These are phyloP conservation scores for Dolichoris vasculosae DNA, from an alignment of 1,140 invertebrate species.

Conservation along the genomic window DNA sequence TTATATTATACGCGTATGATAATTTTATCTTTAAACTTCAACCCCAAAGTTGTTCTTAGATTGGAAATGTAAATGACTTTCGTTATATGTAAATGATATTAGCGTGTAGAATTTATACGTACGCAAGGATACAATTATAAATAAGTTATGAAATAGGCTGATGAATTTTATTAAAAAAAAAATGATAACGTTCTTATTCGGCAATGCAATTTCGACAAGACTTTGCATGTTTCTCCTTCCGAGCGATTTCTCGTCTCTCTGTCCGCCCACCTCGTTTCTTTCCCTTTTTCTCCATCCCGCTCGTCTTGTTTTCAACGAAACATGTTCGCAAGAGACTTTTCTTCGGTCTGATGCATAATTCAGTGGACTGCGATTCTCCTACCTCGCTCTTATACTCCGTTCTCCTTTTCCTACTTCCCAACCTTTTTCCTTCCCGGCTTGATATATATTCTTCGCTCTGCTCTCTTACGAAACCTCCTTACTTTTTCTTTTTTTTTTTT, in stretches of 20 bases:
- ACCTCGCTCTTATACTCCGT: neutral
- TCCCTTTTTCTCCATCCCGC: neutral
- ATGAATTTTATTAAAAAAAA: neutral
- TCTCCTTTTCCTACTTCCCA: neutral
- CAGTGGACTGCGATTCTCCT: neutral
- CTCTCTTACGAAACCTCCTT: neutral
- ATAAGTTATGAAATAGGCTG: neutral
- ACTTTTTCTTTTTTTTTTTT: too few species aligned
- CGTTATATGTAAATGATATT: neutral
- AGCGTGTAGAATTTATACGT: neutral
- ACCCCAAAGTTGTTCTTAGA: too few species aligned
- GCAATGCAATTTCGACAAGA: constrained; percentile 19
- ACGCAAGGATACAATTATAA: neutral
- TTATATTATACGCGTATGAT: too few species aligned
- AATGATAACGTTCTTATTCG: constrained; percentile 13
- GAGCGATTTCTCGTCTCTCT: constrained; percentile 23
- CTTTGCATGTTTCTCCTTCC: neutral
- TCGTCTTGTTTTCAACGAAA: constrained; percentile 35
- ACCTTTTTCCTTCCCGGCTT: neutral
- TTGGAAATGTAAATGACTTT: too few species aligned
- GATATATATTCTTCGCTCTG: neutral
- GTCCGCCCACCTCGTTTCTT: constrained; percentile 22
- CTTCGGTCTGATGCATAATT: constrained; percentile 44
- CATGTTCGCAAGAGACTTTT: constrained; percentile 28
- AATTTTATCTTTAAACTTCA: too few species aligned